Evolutionary conservation across 2,888 invertebrate species (phyloP).

Genomic region (Allolobophora icterica): DNA sequence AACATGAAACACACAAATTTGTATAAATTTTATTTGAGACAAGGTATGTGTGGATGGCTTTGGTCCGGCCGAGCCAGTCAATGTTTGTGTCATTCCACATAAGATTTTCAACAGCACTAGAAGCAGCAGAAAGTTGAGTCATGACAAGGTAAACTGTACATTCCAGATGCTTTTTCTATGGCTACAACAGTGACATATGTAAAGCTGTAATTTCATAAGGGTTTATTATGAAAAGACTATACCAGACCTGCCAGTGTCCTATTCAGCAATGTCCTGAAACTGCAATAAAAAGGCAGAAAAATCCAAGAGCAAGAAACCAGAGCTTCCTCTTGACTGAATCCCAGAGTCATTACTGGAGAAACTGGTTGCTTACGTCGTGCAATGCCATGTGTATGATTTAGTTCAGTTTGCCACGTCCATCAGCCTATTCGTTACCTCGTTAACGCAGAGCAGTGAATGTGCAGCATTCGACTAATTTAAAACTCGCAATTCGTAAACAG

Average conservation of each 20-base stretch:
- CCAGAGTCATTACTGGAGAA: background rate
- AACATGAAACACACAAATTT: background rate
- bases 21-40: background rate
- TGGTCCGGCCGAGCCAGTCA: no score
- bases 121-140: background rate
- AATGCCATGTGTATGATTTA: background rate
- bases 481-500: background rate
- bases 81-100: background rate
- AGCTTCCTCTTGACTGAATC: background rate
- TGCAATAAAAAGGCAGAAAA: background rate
- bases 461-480: background rate
- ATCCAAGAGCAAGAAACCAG: background rate
- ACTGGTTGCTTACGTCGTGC: background rate
- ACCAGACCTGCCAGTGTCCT: background rate
- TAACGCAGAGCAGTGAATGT: background rate
- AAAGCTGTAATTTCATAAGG: slow-evolving; percentile 12
- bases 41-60: background rate
- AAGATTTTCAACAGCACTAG: background rate
- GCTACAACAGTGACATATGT: background rate
- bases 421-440: background rate
- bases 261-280: background rate
- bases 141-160: background rate
- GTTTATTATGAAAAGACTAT: background rate
- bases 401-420: background rate
- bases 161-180: background rate